phyloP scores from a whole-genome alignment of 2,888 invertebrate species.

The Xestia rhomboidea region DNA sequence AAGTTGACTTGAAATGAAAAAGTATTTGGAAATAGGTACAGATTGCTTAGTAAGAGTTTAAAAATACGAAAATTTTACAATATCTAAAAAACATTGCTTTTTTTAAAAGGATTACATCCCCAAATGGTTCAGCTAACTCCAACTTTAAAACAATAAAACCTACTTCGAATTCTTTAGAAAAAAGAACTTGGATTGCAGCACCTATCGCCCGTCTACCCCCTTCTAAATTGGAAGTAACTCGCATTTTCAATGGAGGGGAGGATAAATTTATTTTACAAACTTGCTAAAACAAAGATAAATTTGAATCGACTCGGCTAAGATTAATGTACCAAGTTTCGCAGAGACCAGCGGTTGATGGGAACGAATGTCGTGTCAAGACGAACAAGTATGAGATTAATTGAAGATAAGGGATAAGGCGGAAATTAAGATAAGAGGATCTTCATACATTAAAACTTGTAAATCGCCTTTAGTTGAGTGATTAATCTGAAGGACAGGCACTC shows the following conservation, averaged over 20 bases:
- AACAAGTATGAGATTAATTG: constrained; percentile 60
- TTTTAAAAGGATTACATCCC: not conserved
- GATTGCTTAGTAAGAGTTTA: not conserved
- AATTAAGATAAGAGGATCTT: constrained; percentile 59
- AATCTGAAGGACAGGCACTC: constrained; percentile 18
- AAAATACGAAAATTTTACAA: not conserved
- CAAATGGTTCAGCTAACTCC: constrained; percentile 1
- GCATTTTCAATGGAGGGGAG: constrained; percentile 67
- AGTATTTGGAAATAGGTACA: not conserved
- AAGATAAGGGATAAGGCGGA: constrained; percentile 47
- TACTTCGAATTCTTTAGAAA: not conserved
- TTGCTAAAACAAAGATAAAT: constrained; percentile 84
- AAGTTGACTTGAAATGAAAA: not conserved
- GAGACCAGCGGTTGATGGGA: constrained; percentile 63
- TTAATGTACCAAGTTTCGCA: constrained; percentile 79
- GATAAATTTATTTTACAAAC: constrained; percentile 79
- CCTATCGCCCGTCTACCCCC: constrained; percentile 38
- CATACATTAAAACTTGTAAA: constrained; percentile 55
- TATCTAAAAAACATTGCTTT: not conserved
- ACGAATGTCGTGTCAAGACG: constrained; percentile 63
- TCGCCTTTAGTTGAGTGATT: constrained; percentile 33
- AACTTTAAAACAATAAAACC: constrained; percentile 30
- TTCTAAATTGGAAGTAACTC: constrained; percentile 63
- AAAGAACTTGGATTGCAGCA: constrained; percentile 26
- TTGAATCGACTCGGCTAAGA: constrained; percentile 80